Conservation (phyloP, 2,797 vertebrate genomes). For the Loriculus beryllinus region DNA sequence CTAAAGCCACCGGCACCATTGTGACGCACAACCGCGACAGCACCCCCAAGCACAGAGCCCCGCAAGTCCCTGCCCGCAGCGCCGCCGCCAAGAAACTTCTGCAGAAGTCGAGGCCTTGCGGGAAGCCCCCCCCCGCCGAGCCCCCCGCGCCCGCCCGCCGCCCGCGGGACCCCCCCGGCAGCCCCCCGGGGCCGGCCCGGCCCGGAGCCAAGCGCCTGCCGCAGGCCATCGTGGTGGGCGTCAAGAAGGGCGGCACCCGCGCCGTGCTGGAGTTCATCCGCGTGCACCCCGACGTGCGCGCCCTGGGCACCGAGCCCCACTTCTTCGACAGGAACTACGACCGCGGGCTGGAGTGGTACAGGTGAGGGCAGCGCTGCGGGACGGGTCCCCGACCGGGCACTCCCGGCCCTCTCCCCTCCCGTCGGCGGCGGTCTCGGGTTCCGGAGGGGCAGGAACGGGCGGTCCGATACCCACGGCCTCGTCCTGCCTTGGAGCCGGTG, state of each 20-base stretch:
- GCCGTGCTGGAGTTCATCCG: slow-evolving; percentile 95
- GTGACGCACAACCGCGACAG: slow-evolving; percentile 81
- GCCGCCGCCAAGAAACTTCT: slow-evolving; percentile 88
- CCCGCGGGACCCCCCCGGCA: slow-evolving; percentile 29
- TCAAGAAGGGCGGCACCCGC: slow-evolving; percentile 94
- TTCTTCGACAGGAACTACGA: slow-evolving; percentile 97
- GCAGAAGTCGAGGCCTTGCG: slow-evolving; percentile 80
- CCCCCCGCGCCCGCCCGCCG: slow-evolving; percentile 6
- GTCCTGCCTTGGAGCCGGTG: not conserved
- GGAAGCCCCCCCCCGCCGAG: slow-evolving; percentile 29
- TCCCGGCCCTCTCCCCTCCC: too few species aligned
- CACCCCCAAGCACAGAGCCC: slow-evolving; percentile 34
- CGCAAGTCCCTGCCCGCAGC: slow-evolving; percentile 76
- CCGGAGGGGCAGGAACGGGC: not conserved
- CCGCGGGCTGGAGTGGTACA: slow-evolving; percentile 94
- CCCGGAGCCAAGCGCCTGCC: slow-evolving; percentile 86
- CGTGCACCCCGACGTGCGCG: slow-evolving; percentile 93
- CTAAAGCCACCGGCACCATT: too few species aligned
- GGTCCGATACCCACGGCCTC: not conserved
- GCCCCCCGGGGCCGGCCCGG: slow-evolving; percentile 49
- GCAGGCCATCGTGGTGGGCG: slow-evolving; percentile 90
- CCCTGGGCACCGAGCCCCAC: slow-evolving; percentile 92
- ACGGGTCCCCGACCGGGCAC: not conserved
- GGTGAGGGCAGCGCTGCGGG: slow-evolving; percentile 78
- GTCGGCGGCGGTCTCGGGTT: not conserved